Base-by-base conservation (phyloP, 2,113 vertebrate species). In the Penelope pileata region DNA sequence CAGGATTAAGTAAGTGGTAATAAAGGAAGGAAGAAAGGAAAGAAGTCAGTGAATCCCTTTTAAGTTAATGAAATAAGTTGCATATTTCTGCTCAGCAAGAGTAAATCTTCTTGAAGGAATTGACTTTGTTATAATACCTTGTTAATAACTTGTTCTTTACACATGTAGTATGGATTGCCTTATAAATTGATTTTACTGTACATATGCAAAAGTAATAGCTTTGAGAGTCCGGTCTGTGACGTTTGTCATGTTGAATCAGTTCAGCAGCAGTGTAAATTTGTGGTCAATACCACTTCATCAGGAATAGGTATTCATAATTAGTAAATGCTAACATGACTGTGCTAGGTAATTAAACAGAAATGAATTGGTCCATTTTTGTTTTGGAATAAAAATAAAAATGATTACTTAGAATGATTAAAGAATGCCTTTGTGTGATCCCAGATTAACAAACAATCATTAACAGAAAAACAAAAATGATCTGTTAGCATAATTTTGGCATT, bases 241-340 rank as follows among this genome's bases (percentile, higher is more conserved):
- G 94, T 96, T 97, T 95, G 73, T 97, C 94, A 94, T 73, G 78
- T 96, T 38, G 32, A 83, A 95, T 83, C 77, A 92, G 54, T 63
- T 82, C 45, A 32, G 48, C 17, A 36, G 88, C 58, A 86, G 72
- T 60, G 42, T 86, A 97, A 96, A 93, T 79, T 94, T 86, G 60
- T 96, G 94, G 97, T 97, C 96, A 96, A 77, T 97, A 82, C 14
- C 66, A 93, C 79, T 96, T 97, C 64, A 88, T 66, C 24, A 3
- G 43, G 66, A 97, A 94, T n/a, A 91, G 19, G 66, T 91, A 96
- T 97, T 97, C 23, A 87, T 97, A 97, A 95, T 90, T 95, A 94
- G 86, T 90, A 97, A 96, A 97, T 42, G 91, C 72, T 88, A 43
- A 72, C 96, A 94, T 54, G 76, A 47, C 42, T 80, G 78, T 89